phyloP scores from a whole-genome alignment of 2,113 vertebrate genomes.

The Eurystomus gularis region DNA sequence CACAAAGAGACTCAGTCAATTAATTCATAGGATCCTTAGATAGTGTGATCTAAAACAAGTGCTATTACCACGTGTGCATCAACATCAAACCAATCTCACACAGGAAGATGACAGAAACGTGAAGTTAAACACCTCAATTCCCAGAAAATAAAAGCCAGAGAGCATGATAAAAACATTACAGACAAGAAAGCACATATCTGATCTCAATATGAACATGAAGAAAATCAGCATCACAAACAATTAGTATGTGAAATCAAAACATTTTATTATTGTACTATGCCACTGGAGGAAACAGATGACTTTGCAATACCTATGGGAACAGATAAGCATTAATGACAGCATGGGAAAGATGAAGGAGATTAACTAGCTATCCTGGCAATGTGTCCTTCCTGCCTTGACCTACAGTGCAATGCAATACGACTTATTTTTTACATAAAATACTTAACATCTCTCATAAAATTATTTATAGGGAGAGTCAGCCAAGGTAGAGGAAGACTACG shows the following conservation, averaged over 20 bases:
- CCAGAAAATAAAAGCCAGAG: neutral
- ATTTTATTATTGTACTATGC: neutral
- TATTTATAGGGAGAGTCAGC: constrained; percentile 36
- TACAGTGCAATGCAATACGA: neutral
- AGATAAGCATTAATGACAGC: constrained; percentile 57
- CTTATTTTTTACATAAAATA: constrained; percentile 46
- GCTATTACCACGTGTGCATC: accelerated
- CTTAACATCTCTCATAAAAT: constrained; percentile 54
- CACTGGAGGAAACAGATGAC: constrained; percentile 26
- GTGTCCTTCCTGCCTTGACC: constrained; percentile 55
- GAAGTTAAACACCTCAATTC: neutral
- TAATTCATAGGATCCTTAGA: neutral
- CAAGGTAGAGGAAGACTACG: neutral
- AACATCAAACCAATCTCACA: neutral
- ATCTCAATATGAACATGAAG: neutral
- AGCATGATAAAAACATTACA: neutral
- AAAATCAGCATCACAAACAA: constrained; percentile 3
- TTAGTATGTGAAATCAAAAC: neutral
- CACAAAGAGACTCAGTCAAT: neutral
- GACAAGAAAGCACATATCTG: neutral
- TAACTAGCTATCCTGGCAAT: constrained; percentile 39
- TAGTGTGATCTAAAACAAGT: neutral
- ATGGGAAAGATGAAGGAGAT: constrained; percentile 56
- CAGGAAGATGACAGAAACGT: neutral
- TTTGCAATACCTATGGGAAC: constrained; percentile 43